Base-by-base conservation (phyloP, 2,888 invertebrate genomes). In the Parthenolecanium corni region DNA sequence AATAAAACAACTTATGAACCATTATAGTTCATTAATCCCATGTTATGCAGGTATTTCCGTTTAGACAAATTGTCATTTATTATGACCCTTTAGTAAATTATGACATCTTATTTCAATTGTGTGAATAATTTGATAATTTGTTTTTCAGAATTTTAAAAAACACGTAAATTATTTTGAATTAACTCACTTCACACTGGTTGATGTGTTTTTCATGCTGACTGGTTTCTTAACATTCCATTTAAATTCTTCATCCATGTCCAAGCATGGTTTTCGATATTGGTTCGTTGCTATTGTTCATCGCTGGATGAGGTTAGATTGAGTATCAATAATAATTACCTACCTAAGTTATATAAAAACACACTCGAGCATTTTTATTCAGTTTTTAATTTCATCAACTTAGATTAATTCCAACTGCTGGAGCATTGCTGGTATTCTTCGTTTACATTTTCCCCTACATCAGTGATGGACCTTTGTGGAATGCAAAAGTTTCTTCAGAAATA, bases 401-500 rank as follows among this genome's bases (percentile, higher is more conserved):
- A 62, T 49, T 64, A 16, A 21, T 64, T 25, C 64, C 64, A 12
- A 31, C 54, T 20, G 62, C 54, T 21, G 51, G 62, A n/a, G 40
- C 23, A 1, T 23, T 62, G 9, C 49, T 54, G 25, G 52, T 36
- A 14, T 31, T 54, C n/a, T 31, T 42, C 1, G 42, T 54, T 12
- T 23, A 49, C 46, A 53, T 64, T 11, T 1, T 64, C 3, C 64
- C 64, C 2, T 54, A 64, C n/a, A 38, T 38, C 11, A 67, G 66
- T 6, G 58, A 65, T 12, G 68, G 68, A 1, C 68, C 68, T 2
- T n/a, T 67, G 2, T 68, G 68, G 68, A 31, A 62, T 38, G 12
- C 46, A 4, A 61, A 61, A 12, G 64, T 67, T 18, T 64, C 56
- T 9, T 36, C 24, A 3, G 66, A 69, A 46, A 57, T 66, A 0